These are phyloP conservation scores for Zaprionus taronus DNA, from an alignment of 1,140 invertebrate genomes.

Conservation along the genomic window DNA sequence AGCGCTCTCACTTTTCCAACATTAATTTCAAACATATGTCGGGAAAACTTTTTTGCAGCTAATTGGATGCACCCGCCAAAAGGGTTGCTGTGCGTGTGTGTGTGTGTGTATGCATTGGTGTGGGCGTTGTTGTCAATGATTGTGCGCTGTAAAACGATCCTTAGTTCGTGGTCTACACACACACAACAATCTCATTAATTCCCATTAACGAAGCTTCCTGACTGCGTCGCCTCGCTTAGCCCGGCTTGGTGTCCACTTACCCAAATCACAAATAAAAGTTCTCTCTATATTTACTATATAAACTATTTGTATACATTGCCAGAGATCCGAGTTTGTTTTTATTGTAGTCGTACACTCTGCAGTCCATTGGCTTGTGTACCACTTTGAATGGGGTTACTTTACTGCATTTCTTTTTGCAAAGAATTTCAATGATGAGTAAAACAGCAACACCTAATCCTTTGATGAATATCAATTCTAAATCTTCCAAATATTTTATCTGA, in stretches of 20 bases:
- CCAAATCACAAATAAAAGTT: conserved; percentile 57
- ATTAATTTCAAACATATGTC: conserved; percentile 65
- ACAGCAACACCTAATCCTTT: conserved; percentile 38
- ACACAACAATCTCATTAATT: conserved; percentile 52
- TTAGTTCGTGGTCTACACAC: conserved; percentile 18
- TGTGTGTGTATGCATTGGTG: background rate
- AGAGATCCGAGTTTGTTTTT: conserved; percentile 31
- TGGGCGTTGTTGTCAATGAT: conserved; percentile 21
- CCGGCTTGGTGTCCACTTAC: conserved; percentile 30
- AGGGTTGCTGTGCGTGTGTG: conserved; percentile 25
- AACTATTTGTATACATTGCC: conserved; percentile 60
- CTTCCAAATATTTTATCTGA: conserved; percentile 29
- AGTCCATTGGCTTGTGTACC: background rate
- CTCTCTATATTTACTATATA: conserved; percentile 39
- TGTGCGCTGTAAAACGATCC: conserved; percentile 40
- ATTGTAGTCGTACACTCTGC: conserved; percentile 27
- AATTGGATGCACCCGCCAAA: conserved; percentile 56
- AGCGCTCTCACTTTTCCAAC: conserved; percentile 27
- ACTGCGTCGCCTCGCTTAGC: conserved; percentile 3
- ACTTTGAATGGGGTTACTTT: conserved; percentile 26
- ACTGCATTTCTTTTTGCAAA: conserved; percentile 8
- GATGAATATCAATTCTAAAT: conserved; percentile 67
- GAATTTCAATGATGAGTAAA: conserved; percentile 34
- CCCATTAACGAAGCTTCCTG: conserved; percentile 68
- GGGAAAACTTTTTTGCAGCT: conserved; percentile 58